Evolutionary conservation across 2,888 invertebrate species (phyloP), one percentile per base, ranked within the genome.

Genomic region (Plagodis dolabraria): DNA sequence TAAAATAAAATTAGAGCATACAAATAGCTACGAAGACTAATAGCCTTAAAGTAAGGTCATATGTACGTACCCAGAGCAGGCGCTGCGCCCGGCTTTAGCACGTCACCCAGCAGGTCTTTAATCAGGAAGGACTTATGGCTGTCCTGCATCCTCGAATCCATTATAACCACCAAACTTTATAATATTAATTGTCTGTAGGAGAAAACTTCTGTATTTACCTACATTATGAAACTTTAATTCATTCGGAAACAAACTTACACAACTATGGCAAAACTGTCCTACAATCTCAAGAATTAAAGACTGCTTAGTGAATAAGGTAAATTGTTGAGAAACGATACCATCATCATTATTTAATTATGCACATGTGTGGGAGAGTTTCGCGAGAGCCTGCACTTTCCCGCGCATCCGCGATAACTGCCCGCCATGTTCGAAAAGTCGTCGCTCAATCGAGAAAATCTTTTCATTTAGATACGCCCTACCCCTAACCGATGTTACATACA

Each of bases 101-200:
- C 95, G 77, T 97, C 97, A 10, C 97, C 96, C 53, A 97, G 93
- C 47, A 97, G 94, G 84, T 97, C 97, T 78, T 96, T 95, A 70
- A 97, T 97, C 64, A 97, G 88, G 85, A 97, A 97, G 8, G 97
- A 97, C 82, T 97, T 97, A 75, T 94, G 93, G 70, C 93, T 95
- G 88, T 93, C 95, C 89, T 93, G 95, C 94, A 92, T 89, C 57
- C 76, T 88, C 12, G 75, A 81, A 67, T 82, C 80, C 84, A 35
- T 38, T 10, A 8, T n/a, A 0, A 12, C 40, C 38, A 82, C 83
- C 0, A 7, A 45, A 38, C 43, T 12, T 34, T 46, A 47, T 57
- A 42, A 12, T 6, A 10, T 9, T 34, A 10, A 6, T 42, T 22
- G 22, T 4, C 22, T 2, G 22, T 22, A 22, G 4, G 22, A 35